Base-by-base conservation (phyloP, 2,888 invertebrate genomes). In the Deilephila elpenor region DNA sequence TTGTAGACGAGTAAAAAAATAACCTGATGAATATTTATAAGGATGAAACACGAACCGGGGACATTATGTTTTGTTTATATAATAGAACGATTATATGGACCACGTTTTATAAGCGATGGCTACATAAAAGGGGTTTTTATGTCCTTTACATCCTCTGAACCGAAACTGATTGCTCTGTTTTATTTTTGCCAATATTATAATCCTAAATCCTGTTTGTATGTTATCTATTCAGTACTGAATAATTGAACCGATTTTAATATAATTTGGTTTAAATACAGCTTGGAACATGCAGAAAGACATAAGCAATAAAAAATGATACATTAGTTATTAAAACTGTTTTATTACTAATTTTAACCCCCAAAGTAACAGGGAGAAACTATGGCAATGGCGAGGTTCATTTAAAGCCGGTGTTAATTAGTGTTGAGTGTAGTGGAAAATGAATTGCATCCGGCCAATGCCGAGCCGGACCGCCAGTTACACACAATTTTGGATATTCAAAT, bases 61-160 rank as follows among this genome's bases (percentile, higher is more conserved):
- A 62, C 34, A 29, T 59, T 56, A 37, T 62, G 37, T 44, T 67
- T 67, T 67, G 77, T 71, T 77, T 75, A 74, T 75, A 72, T 56
- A 74, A 74, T 72, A 59, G 72, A 70, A 71, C 70, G 64, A 67
- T 70, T 70, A 72, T 70, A 61, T 64, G 20, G 34, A 4, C 44
- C 14, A n/a, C 17, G 6, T 20, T 37, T 37, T 44, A 37, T 5
- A n/a, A 11, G 37, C 8, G 20, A 44, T 44, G 44, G 20, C 44
- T 20, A 32, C 19, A 61, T 61, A 29, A 67, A 51, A 67, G 25
- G 25, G 67, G 17, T 51, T 67, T 25, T 67, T 67, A 67, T 51
- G 51, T 67, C 5, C 20, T 51, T 67, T 25, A 44, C 11, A 19
- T 51, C 37, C 20, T 5, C 20, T 5, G 37, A 64, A 44, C n/a